A percentile compares a stretch with the other conserved stretches of the same genome.
Evolutionary conservation across 1,140 invertebrate species (phyloP).

Genomic region (Hypsibius dujardini): DNA sequence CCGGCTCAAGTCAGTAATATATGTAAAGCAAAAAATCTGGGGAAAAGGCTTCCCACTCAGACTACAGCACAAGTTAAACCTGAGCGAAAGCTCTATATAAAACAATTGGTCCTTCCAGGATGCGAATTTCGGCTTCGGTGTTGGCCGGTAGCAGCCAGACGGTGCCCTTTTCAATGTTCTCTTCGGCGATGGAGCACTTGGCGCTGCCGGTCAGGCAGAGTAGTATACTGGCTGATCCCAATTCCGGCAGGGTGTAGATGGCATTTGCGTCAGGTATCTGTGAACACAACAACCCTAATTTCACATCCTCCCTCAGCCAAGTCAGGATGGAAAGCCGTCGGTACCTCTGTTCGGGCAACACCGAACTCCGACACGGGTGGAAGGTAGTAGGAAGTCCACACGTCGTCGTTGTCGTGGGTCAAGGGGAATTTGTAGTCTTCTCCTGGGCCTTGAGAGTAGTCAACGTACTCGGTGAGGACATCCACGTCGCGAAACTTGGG

Average conservation of each 20-base stretch:
- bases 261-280: slow-evolving; percentile 12
- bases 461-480: slow-evolving; percentile 61
- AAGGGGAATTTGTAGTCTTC: slow-evolving; percentile 50
- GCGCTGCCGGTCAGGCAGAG: neutral
- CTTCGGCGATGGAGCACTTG: slow-evolving; percentile 1
- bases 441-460: slow-evolving; percentile 48
- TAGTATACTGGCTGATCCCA: neutral
- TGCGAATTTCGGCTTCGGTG: slow-evolving; percentile 15
- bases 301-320: too few relatives aligned
- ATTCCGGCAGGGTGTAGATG: neutral
- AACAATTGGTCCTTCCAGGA: slow-evolving; percentile 6
- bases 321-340: slow-evolving; percentile 31
- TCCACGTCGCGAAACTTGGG: slow-evolving; percentile 83
- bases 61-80: too few relatives aligned
- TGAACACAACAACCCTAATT: slow-evolving; percentile 25
- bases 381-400: slow-evolving; percentile 51
- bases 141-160: slow-evolving; percentile 7
- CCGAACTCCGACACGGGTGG: slow-evolving; percentile 77
- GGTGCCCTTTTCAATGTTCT: slow-evolving; percentile 7
- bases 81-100: slow-evolving; percentile 1
- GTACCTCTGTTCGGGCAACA: slow-evolving; percentile 50
- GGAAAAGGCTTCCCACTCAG: too few relatives aligned
- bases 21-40: too few relatives aligned
- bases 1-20: too few relatives aligned
- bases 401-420: slow-evolving; percentile 39